These are phyloP conservation scores for Chitala chitala DNA, from an alignment of 2,113 vertebrate genomes.

Conservation along the genomic window DNA sequence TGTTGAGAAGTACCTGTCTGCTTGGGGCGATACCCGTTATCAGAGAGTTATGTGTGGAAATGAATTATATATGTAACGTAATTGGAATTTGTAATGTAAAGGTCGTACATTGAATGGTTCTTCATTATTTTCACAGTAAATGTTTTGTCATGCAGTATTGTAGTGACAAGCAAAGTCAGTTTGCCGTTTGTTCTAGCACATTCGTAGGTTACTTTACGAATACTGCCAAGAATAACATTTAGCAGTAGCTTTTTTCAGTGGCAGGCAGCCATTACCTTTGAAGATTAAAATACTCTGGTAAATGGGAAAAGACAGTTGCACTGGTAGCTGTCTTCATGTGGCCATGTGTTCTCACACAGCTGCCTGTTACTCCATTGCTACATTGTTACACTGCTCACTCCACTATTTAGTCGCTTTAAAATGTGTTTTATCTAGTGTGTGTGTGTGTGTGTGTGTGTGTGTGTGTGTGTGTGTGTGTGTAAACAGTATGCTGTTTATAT, in stretches of 20 bases:
- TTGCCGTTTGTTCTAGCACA: not conserved
- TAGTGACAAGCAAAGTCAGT: not conserved
- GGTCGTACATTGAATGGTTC: too few relatives aligned
- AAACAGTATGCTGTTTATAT: too few relatives aligned
- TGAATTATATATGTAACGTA: too few relatives aligned
- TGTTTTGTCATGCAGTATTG: not conserved
- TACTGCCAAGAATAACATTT: not conserved
- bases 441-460: too few relatives aligned
- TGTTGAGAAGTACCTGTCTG: too few relatives aligned
- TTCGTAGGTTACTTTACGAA: not conserved
- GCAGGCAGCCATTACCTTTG: not conserved
- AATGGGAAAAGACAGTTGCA: not conserved
- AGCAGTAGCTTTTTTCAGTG: not conserved
- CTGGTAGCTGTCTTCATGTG: not conserved
- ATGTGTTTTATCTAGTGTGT: too few relatives aligned
- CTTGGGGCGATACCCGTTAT: too few relatives aligned
- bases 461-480: too few relatives aligned
- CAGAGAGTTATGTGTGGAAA: too few relatives aligned
- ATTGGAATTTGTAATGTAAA: too few relatives aligned
- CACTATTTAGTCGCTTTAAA: too few relatives aligned
- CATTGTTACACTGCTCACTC: too few relatives aligned
- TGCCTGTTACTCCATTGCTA: not conserved
- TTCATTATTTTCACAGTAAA: conserved; percentile 4
- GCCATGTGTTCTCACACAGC: not conserved
- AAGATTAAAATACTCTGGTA: not conserved